Base-by-base conservation (phyloP, 2,113 vertebrate genomes). In the Nycticryphes semicollaris region DNA sequence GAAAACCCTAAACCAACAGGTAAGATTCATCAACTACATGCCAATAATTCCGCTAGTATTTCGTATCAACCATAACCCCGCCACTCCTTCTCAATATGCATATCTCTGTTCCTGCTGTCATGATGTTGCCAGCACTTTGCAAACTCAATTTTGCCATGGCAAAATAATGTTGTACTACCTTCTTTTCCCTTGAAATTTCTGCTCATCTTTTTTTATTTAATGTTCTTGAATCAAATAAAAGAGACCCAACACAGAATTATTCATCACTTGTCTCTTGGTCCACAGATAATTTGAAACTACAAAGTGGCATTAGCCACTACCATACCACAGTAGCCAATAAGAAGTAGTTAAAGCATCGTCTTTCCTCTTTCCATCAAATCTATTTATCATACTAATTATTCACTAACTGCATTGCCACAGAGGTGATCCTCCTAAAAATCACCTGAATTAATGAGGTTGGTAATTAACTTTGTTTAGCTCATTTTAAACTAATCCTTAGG, bases 371-470 rank as follows among this genome's bases (percentile, higher is more conserved):
- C 60, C 59, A 48, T 89, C 47, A 86, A 41, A 70, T 84, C 17
- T 77, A 33, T 89, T 92, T 77, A 80, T 87, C 86, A 50, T 43
- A 70, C 37, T 81, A 89, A 90, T 86, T 93, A 86, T 86, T 90
- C 73, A 67, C 50, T 96, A 97, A 81, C 43, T 63, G 68, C 48
- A 93, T 63, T 93, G 62, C 89, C 77, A 96, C 89, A 83, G 96
- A 94, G 81, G 88, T 35, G 48, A 80, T 87, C 84, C 50, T 94
- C 53, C 70, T 76, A 90, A 87, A 50, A 94, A 88, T 89, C 92
- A 90, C 78, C 92, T 91, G 86, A 97, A 91, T 96, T 96, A 96
- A 98, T 95, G 74, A 90, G 31, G 45, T 79, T 87, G 51, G 37
- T 91, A 97, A 97, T 95, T 96, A 79, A 95, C 89, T 93, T 54